Base-by-base conservation (phyloP, 2,888 invertebrate species). In the Sinohyriopsis cumingii region DNA sequence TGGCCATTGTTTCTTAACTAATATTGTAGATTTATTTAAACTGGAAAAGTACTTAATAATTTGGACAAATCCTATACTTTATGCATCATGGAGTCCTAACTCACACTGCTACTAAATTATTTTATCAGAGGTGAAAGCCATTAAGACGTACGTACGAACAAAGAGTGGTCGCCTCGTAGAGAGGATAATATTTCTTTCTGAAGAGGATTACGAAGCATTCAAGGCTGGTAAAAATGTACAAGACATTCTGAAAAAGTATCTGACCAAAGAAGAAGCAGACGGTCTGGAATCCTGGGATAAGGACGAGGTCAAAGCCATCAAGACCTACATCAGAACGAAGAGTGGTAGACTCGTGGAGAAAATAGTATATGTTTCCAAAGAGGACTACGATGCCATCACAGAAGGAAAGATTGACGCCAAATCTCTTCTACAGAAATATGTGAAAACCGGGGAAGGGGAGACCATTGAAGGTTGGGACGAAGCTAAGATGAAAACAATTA, bases 271-370 rank as follows among this genome's bases (percentile, higher is more conserved):
- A 1, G 88, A 88, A 63, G 87, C 86, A 0, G 81, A 76, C 19
- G 81, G 84, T 20, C 77, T 89, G 57, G 86, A 87, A 65, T 86
- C 85, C 0, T 89, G 87, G 87, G 89, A 89, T 68, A 88, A 88
- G 69, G 89, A 88, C 12, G 89, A 89, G 75, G 87, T 87, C 63
- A 86, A 86, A 62, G 89, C 88, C 59, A 84, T 89, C 64, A 89
- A 87, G 67, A 89, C 89, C 24, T 85, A 81, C 55, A 83, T 89
- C 19, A 71, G 89, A 68, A 89, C 89, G 45, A 89, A 89, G 75
- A 88, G 88, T 69, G 89, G 89, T 0, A 71, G 89, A 45, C 78
- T 87, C 22, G 79, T 88, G 33, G 88, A 89, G 67, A 85, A 86
- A 67, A 66, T 87, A 20, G 84, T 89, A 25, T 89, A 89, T 75